Percentiles rank a stretch among this genome's conserved stretches.
These are phyloP conservation scores for Melanostoma mellinum DNA, from an alignment of 2,888 invertebrate species.

Conservation along the genomic window DNA sequence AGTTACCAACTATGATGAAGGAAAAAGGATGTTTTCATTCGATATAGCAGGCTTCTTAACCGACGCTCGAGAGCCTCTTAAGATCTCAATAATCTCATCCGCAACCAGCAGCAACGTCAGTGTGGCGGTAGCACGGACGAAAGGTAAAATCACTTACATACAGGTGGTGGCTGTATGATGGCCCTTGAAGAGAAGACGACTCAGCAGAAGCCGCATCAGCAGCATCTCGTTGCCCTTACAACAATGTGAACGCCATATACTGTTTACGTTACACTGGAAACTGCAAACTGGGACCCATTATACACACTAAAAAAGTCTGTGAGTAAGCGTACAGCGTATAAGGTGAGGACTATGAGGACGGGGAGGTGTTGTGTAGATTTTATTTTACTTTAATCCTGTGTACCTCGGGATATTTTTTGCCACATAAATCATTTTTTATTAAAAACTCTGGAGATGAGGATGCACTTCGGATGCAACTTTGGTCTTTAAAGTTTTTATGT, in stretches of 20 bases:
- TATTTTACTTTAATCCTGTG: conserved; percentile 48
- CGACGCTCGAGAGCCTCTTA: conserved; percentile 44
- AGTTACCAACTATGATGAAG: conserved; percentile 22
- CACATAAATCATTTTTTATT: conserved; percentile 71
- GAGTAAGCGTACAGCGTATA: conserved; percentile 1
- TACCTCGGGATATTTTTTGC: conserved; percentile 54
- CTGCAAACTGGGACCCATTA: conserved; percentile 3
- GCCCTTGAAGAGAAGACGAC: conserved; percentile 50
- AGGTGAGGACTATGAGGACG: neutral
- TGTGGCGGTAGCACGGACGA: conserved; percentile 42
- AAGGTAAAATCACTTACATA: conserved; percentile 61
- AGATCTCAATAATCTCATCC: conserved; percentile 59
- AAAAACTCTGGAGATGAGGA: conserved; percentile 66
- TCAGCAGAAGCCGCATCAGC: conserved; percentile 35
- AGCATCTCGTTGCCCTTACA: conserved; percentile 35
- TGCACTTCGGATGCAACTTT: conserved; percentile 67
- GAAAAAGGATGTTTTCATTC: conserved; percentile 49
- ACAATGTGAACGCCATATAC: conserved; percentile 32
- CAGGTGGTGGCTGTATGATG: conserved; percentile 58
- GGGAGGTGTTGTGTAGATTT: conserved; percentile 12
- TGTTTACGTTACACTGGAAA: conserved; percentile 15
- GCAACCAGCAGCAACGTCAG: conserved; percentile 33
- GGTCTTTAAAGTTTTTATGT: conserved; percentile 47
- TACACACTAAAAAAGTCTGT: conserved; percentile 14
- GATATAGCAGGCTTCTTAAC: conserved; percentile 49